Evolutionary conservation across 2,113 vertebrate genomes (phyloP).

Genomic region (Xenopus laevis): DNA sequence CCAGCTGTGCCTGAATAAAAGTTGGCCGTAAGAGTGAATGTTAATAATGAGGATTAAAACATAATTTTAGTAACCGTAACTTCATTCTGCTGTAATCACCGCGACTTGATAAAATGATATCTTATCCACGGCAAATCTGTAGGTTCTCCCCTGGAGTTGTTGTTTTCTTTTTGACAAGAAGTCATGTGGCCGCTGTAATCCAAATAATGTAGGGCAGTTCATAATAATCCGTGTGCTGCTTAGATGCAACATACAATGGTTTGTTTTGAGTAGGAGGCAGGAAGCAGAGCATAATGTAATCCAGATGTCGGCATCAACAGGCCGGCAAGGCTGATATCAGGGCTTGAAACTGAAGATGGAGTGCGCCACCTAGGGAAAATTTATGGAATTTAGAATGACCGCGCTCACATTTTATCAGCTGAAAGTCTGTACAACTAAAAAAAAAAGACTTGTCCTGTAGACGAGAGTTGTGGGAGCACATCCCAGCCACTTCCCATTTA

Average conservation of each 20-base stretch:
- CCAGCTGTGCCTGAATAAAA: too few relatives aligned
- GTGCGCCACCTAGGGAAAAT: constrained; percentile 16
- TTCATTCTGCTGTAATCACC: too few relatives aligned
- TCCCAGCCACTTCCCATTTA: too few relatives aligned
- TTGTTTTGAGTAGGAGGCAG: constrained; percentile 39
- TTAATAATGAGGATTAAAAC: too few relatives aligned
- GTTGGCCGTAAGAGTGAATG: too few relatives aligned
- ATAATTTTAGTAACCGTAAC: too few relatives aligned
- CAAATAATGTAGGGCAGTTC: constrained; percentile 36
- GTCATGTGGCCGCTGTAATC: constrained; percentile 28
- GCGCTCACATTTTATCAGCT: background rate
- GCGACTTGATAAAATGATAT: too few relatives aligned
- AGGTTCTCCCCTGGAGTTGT: too few relatives aligned
- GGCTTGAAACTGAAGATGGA: background rate
- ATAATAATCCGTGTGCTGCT: constrained; percentile 26
- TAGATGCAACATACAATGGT: constrained; percentile 30
- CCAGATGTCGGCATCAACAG: constrained; percentile 13
- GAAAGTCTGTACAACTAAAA: too few relatives aligned
- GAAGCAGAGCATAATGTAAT: constrained; percentile 32
- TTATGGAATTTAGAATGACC: background rate
- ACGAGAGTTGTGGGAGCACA: too few relatives aligned
- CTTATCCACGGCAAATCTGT: too few relatives aligned
- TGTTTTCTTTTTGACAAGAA: background rate
- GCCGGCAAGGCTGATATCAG: background rate
- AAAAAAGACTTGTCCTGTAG: too few relatives aligned